Evolutionary conservation across 2,888 invertebrate genomes (phyloP).

Genomic region (Melieria crassipennis): DNA sequence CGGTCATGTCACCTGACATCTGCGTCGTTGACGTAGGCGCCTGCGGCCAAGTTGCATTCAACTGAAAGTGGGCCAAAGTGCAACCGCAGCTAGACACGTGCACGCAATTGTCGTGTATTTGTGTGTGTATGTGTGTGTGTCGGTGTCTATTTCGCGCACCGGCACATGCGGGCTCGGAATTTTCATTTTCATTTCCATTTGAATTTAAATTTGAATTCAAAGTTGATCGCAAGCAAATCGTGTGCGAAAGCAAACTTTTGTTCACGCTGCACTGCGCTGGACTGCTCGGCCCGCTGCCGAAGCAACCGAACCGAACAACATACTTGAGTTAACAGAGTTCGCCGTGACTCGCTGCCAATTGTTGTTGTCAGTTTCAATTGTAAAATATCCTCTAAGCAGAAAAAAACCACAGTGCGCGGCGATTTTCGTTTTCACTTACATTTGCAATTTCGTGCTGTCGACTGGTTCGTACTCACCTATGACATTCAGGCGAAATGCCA

Average conservation of each 20-base stretch:
- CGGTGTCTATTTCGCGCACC: neutral
- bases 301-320: no score
- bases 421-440: neutral
- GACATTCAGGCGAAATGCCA: constrained; percentile 64
- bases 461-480: constrained; percentile 37
- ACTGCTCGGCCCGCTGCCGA: neutral
- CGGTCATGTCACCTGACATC: neutral
- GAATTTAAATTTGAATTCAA: constrained; percentile 9
- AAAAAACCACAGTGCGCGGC: neutral
- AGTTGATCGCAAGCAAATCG: constrained; percentile 4
- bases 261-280: neutral
- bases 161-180: neutral
- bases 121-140: neutral
- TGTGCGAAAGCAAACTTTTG: constrained; percentile 5
- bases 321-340: constrained; percentile 1
- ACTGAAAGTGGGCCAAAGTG: neutral
- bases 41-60: neutral
- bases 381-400: neutral
- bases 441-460: neutral
- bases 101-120: neutral
- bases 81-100: neutral
- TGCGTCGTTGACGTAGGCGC: neutral
- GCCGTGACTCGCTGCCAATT: neutral
- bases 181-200: constrained; percentile 1
- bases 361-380: no score